Evolutionary conservation across 2,888 invertebrate genomes (phyloP), one percentile per base, ranked within the genome.

Genomic region (Meteorus cinctellus): DNA sequence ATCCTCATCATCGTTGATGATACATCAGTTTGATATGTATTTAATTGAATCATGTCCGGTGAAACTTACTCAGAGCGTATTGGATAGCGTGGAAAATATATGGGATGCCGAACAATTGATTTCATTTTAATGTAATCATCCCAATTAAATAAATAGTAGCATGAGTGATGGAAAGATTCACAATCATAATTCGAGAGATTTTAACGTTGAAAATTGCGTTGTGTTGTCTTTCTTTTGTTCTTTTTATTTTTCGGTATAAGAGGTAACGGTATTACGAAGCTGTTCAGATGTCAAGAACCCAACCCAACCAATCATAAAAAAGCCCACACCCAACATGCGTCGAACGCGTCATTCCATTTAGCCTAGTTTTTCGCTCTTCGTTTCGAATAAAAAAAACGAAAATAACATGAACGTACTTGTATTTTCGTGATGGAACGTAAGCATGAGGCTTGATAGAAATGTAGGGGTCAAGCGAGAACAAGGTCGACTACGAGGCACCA

Each of bases 181-280:
- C n/a, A 14, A 12, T 45, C 48, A 16, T 14, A 48, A 48, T 41
- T 41, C 0, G 8, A 34, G 12, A 41, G 8, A 41, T 41, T 41
- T 55, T n/a, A 24, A 19, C 19, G 19, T 55, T 19, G 1, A 24
- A 55, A 55, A 55, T 55, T 19, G 55, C 24, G 55, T 55, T 55
- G 19, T 8, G 19, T n/a, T 2, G 16, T n/a, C 2, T 48, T 48
- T 48, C 4, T 48, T 24, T 19, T 55, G 19, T 5, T 19, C 19
- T 55, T 24, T 55, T 55, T 19, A 19, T 19, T 55, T 55, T 55
- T 19, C 78, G 78, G 83, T 79, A 77, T 55, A 75, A 34, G 48
- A 69, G 74, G 80, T 87, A 87, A 87, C 88, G 88, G 88, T 86
- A 85, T 81, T 77, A 72, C 76, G 78, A 82, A 82, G 81, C 80